These are phyloP conservation scores for Agelastica alni DNA, from an alignment of 2,888 invertebrate genomes.

Conservation along the genomic window DNA sequence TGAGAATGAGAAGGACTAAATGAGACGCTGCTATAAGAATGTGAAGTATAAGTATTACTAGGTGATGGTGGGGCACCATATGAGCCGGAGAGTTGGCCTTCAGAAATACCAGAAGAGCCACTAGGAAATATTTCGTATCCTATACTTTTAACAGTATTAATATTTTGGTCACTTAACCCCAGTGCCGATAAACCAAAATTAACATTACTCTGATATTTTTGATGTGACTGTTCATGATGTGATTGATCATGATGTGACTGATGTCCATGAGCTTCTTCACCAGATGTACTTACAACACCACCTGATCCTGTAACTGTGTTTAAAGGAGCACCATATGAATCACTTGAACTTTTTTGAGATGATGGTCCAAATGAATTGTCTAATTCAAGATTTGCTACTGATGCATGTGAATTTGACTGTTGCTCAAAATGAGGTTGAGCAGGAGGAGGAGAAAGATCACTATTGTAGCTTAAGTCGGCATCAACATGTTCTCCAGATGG, in stretches of 20 bases:
- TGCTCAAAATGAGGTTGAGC: slow-evolving; percentile 35
- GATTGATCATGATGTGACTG: slow-evolving; percentile 32
- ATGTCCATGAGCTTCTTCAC: slow-evolving; percentile 45
- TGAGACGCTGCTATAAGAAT: slow-evolving; percentile 51
- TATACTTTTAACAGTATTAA: slow-evolving; percentile 56
- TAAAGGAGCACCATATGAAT: slow-evolving; percentile 62
- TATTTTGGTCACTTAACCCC: slow-evolving; percentile 37
- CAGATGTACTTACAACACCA: slow-evolving; percentile 49
- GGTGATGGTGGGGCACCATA: slow-evolving; percentile 50
- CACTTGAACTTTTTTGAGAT: slow-evolving; percentile 49
- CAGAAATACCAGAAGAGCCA: slow-evolving; percentile 24
- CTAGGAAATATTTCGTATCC: slow-evolving; percentile 54
- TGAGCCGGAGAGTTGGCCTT: slow-evolving; percentile 36
- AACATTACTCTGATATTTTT: slow-evolving; percentile 37
- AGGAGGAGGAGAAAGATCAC: slow-evolving; percentile 49
- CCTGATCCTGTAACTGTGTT: slow-evolving; percentile 56
- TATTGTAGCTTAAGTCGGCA: slow-evolving; percentile 42
- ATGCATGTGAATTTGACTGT: slow-evolving; percentile 30
- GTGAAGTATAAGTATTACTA: slow-evolving; percentile 51
- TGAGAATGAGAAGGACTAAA: slow-evolving; percentile 19
- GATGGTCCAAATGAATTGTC: slow-evolving; percentile 32
- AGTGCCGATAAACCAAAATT: slow-evolving; percentile 12
- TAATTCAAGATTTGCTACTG: slow-evolving; percentile 28
- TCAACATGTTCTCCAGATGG: slow-evolving; percentile 39
- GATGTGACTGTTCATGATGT: slow-evolving; percentile 45